phyloP scores from a whole-genome alignment of 1,140 invertebrate species.

The Pseudobourletiella spinata region DNA sequence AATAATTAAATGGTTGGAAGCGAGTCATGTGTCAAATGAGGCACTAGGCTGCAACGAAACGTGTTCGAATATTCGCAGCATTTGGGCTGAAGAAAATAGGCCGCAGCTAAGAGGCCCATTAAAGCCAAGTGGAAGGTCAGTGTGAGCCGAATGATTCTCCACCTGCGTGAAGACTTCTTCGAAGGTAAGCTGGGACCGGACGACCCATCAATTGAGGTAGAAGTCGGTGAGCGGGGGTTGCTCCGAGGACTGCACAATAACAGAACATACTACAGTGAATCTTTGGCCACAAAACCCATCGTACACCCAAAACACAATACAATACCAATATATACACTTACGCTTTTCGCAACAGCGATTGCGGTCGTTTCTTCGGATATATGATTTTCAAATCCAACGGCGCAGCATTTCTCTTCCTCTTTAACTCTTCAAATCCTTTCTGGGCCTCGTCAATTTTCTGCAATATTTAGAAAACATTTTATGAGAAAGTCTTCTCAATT shows the following conservation, averaged over 20 bases:
- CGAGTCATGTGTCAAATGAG: constrained; percentile 33
- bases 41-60: constrained; percentile 34
- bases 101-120: constrained; percentile 33
- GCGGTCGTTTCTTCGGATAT: constrained; percentile 25
- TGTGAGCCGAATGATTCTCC: constrained; percentile 31
- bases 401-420: constrained; percentile 13
- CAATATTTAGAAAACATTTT: constrained; percentile 9
- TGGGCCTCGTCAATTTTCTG: constrained; percentile 34
- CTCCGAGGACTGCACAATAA: neutral
- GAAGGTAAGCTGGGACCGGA: neutral
- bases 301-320: too few species aligned
- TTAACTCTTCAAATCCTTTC: constrained; percentile 27
- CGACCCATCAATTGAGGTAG: neutral
- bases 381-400: constrained; percentile 32
- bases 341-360: constrained; percentile 8
- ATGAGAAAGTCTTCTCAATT: too few species aligned
- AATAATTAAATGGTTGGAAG: constrained; percentile 29
- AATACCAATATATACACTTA: constrained; percentile 16
- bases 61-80: constrained; percentile 36
- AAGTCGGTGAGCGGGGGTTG: constrained; percentile 5
- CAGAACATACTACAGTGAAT: too few species aligned
- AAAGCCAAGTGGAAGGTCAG: constrained; percentile 32
- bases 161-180: constrained; percentile 15
- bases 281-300: too few species aligned
- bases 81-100: constrained; percentile 33